phyloP scores from a whole-genome alignment of 1,140 invertebrate species.

The Bactericera cockerelli region DNA sequence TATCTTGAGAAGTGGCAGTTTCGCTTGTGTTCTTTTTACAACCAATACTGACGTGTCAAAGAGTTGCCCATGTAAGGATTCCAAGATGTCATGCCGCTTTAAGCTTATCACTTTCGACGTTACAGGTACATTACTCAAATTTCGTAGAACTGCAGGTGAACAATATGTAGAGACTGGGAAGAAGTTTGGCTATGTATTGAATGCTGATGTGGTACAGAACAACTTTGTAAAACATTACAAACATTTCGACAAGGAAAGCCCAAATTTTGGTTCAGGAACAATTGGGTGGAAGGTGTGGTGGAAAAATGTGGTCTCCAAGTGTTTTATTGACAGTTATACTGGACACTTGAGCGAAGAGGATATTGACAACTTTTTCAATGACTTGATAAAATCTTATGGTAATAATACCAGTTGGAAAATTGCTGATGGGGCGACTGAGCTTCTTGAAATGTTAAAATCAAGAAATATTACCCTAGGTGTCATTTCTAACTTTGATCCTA shows the following conservation, averaged over 20 bases:
- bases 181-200: slow-evolving; percentile 45
- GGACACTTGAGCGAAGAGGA: slow-evolving; percentile 27
- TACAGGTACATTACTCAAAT: slow-evolving; percentile 64
- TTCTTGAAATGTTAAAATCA: slow-evolving; percentile 41
- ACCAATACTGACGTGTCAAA: too few relatives aligned
- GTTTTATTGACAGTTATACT: slow-evolving; percentile 35
- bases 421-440: slow-evolving; percentile 40
- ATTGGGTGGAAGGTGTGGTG: slow-evolving; percentile 72
- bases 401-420: slow-evolving; percentile 53
- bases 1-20: too few relatives aligned
- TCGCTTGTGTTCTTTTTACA: too few relatives aligned
- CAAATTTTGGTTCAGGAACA: slow-evolving; percentile 56
- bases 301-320: slow-evolving; percentile 44
- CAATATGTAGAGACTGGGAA: slow-evolving; percentile 53
- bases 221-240: slow-evolving; percentile 47
- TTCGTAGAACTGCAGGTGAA: slow-evolving; percentile 47
- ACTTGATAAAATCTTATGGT: slow-evolving; percentile 44
- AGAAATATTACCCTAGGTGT: slow-evolving; percentile 45
- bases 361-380: slow-evolving; percentile 37
- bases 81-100: not conserved
- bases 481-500: slow-evolving; percentile 77
- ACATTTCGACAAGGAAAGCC: slow-evolving; percentile 45
- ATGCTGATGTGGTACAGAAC: slow-evolving; percentile 38
- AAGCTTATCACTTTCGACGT: slow-evolving; percentile 69
- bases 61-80: too few relatives aligned